Percentiles rank a stretch among this genome's conserved stretches.
Evolutionary conservation across 30 jellyfish, hydroid and myxozoan genomes (phyloP).

Genomic region (Haliclystus octoradiatus): DNA sequence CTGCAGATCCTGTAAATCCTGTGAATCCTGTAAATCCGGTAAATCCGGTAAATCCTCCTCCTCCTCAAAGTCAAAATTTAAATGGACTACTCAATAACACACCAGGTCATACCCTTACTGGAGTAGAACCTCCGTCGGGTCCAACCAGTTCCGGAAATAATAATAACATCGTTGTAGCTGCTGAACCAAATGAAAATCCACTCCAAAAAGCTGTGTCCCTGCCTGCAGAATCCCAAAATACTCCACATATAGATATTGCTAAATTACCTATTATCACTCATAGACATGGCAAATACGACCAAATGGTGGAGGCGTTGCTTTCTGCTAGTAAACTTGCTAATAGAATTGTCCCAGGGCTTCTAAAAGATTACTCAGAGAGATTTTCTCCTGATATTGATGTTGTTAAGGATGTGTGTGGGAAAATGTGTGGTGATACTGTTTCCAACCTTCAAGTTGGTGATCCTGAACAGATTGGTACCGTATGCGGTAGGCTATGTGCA

Average conservation of each 20-base stretch:
- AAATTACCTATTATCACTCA: neutral
- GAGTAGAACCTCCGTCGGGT: neutral
- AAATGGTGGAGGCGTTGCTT: neutral
- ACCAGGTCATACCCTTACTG: neutral
- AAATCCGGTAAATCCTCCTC: neutral
- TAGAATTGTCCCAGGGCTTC: conserved; percentile 67
- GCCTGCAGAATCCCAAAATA: neutral
- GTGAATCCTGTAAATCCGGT: neutral
- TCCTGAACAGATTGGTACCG: conserved; percentile 52
- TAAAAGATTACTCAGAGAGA: conserved; percentile 50
- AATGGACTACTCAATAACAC: neutral
- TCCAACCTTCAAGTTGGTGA: conserved; percentile 32
- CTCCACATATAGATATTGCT: neutral
- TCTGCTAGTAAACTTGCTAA: conserved; percentile 59
- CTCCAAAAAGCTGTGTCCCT: too few species aligned
- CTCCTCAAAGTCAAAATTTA: neutral
- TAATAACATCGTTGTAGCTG: neutral
- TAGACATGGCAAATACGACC: neutral
- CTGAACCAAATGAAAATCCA: neutral
- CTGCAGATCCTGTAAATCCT: neutral
- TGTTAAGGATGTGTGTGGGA: conserved; percentile 63
- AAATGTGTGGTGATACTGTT: conserved; percentile 61
- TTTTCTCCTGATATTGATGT: conserved; percentile 75
- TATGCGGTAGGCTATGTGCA: conserved; percentile 78
- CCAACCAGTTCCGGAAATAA: neutral